Evolutionary conservation across 2,888 invertebrate genomes (phyloP).

Genomic region (Zele albiditarsus): DNA sequence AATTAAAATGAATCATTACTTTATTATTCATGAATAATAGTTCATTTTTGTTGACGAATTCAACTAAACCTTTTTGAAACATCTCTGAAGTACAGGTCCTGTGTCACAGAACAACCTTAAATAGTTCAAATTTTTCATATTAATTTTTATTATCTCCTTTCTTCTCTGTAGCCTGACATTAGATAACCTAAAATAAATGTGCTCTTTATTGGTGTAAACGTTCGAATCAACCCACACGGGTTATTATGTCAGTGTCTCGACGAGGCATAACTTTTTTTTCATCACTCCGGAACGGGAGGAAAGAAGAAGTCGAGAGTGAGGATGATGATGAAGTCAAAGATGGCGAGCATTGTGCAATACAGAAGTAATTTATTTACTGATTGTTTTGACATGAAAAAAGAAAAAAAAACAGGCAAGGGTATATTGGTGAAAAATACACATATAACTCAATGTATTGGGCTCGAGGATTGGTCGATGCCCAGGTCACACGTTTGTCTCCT

Average conservation of each 20-base stretch:
- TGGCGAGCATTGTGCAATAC: not conserved
- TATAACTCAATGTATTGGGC: not conserved
- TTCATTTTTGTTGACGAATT: too few relatives aligned
- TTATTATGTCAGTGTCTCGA: conserved; percentile 38
- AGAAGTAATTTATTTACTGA: not conserved
- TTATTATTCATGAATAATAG: too few relatives aligned
- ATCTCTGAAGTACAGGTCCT: too few relatives aligned
- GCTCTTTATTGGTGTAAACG: conserved; percentile 28
- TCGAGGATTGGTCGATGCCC: not conserved
- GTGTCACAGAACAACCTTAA: not conserved
- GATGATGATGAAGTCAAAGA: not conserved
- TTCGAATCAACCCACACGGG: conserved; percentile 27
- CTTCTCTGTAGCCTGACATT: not conserved
- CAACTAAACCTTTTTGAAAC: too few relatives aligned
- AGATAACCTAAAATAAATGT: conserved; percentile 27
- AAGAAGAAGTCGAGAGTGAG: not conserved
- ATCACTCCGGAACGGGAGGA: not conserved
- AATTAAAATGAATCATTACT: too few relatives aligned
- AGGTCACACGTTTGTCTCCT: not conserved
- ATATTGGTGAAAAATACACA: not conserved
- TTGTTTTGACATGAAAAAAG: not conserved
- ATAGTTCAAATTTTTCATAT: not conserved
- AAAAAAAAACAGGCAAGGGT: not conserved
- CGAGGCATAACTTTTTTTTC: conserved; percentile 7
- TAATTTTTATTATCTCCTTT: not conserved